phyloP scores from a whole-genome alignment of 2,113 vertebrate genomes.

The Myrmecophaga tridactyla region DNA sequence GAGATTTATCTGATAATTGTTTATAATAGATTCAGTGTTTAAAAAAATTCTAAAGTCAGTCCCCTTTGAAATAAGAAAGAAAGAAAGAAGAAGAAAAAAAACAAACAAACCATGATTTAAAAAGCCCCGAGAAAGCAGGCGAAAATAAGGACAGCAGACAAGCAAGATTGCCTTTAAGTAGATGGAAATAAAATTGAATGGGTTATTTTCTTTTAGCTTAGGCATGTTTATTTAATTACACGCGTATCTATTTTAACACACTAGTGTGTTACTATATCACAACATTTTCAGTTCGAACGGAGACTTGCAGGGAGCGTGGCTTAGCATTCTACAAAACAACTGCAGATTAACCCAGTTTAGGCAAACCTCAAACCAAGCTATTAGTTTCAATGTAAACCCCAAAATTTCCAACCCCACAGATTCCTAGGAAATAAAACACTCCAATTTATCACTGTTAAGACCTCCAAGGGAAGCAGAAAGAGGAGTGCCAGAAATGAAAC shows the following conservation, averaged over 20 bases:
- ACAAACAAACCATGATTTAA: background rate
- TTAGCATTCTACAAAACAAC: slow-evolving; percentile 53
- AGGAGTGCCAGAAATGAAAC: slow-evolving; percentile 51
- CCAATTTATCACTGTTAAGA: background rate
- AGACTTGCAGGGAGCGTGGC: background rate
- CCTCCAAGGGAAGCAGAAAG: slow-evolving; percentile 49
- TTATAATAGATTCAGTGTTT: background rate
- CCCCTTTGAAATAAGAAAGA: background rate
- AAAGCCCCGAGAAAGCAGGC: slow-evolving; percentile 55
- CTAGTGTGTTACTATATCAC: slow-evolving; percentile 32
- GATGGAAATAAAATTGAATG: slow-evolving; percentile 52
- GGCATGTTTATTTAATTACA: slow-evolving; percentile 60
- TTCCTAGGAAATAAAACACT: slow-evolving; percentile 27
- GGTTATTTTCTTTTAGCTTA: slow-evolving; percentile 50
- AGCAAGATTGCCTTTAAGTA: slow-evolving; percentile 58
- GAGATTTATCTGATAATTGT: slow-evolving; percentile 52
- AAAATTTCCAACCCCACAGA: slow-evolving; percentile 8
- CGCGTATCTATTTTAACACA: slow-evolving; percentile 62
- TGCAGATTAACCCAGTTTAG: background rate
- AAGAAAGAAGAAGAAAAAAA: no score
- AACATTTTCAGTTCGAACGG: slow-evolving; percentile 53
- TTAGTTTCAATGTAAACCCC: background rate
- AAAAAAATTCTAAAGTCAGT: slow-evolving; percentile 28
- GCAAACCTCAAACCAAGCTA: background rate
- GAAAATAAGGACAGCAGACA: slow-evolving; percentile 47